Conservation (phyloP, 2,113 vertebrate species). For the Lampris megalopsis region DNA sequence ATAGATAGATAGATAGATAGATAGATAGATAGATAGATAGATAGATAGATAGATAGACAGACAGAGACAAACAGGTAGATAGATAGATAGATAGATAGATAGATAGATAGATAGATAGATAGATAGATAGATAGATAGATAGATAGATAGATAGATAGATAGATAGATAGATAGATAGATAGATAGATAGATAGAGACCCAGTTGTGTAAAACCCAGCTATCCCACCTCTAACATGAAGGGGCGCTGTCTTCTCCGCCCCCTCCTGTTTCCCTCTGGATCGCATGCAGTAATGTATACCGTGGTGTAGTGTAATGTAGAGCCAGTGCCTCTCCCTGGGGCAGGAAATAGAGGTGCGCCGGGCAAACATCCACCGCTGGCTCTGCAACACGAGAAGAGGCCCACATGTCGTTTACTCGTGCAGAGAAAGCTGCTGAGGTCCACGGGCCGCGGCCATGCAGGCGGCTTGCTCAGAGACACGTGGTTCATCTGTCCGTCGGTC, state of each 20-base stretch:
- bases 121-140: no score
- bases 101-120: no score
- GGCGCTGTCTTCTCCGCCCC: not conserved
- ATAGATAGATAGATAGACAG: no score
- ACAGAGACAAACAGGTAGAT: no score
- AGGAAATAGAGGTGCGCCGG: conserved; percentile 53
- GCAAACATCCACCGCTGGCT: conserved; percentile 37
- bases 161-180: no score
- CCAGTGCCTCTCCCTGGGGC: conserved; percentile 30
- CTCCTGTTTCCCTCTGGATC: no score
- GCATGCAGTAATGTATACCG: conserved; percentile 16
- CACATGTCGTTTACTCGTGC: conserved; percentile 60
- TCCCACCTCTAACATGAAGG: not conserved
- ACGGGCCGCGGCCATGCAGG: conserved; percentile 31
- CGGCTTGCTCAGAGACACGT: conserved; percentile 34
- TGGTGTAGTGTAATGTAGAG: conserved; percentile 41
- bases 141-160: no score
- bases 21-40: no score
- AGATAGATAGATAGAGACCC: no score
- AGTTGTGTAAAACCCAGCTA: no score
- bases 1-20: no score
- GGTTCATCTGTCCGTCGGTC: conserved; percentile 2
- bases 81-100: no score
- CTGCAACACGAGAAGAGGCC: conserved; percentile 57
- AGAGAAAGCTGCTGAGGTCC: conserved; percentile 41